These are phyloP conservation scores for Mesorhabditis spiculigera DNA, from an alignment of 2,888 invertebrate species.

Conservation along the genomic window DNA sequence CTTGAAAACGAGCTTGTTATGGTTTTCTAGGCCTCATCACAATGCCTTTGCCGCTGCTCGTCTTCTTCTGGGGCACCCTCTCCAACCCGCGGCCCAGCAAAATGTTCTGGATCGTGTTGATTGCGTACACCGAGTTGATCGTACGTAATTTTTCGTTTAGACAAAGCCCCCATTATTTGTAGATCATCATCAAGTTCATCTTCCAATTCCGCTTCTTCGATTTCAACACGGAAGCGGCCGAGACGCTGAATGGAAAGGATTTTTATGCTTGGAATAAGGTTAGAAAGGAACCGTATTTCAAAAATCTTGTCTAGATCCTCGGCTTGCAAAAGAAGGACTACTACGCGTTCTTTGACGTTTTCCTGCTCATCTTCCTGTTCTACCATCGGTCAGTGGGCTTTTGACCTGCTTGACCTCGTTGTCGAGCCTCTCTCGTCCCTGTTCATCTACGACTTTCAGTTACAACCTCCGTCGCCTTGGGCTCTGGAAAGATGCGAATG, in stretches of 20 bases:
- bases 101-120: slow-evolving; percentile 95
- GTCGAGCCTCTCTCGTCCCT: slow-evolving; percentile 89
- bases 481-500: slow-evolving; percentile 72
- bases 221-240: slow-evolving; percentile 69
- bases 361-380: slow-evolving; percentile 84
- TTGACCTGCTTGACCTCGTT: slow-evolving; percentile 82
- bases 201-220: slow-evolving; percentile 92
- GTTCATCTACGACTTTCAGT: slow-evolving; percentile 81
- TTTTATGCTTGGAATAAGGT: slow-evolving; percentile 18
- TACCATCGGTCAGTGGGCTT: slow-evolving; percentile 80
- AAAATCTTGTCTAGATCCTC: slow-evolving; percentile 74
- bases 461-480: slow-evolving; percentile 87
- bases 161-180: slow-evolving; percentile 64
- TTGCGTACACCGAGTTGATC: slow-evolving; percentile 90
- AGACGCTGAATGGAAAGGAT: slow-evolving; percentile 16
- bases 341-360: slow-evolving; percentile 86
- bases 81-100: slow-evolving; percentile 93
- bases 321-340: slow-evolving; percentile 82
- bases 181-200: slow-evolving; percentile 90
- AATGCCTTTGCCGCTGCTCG: slow-evolving; percentile 87
- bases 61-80: slow-evolving; percentile 93
- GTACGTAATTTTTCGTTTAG: slow-evolving; percentile 13
- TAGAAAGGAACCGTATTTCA: not conserved
- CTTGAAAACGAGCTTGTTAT: not conserved
- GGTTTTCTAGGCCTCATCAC: slow-evolving; percentile 75